These are phyloP conservation scores for Hyposmocoma kahamanoa DNA, from an alignment of 1,140 invertebrate genomes.

Conservation along the genomic window DNA sequence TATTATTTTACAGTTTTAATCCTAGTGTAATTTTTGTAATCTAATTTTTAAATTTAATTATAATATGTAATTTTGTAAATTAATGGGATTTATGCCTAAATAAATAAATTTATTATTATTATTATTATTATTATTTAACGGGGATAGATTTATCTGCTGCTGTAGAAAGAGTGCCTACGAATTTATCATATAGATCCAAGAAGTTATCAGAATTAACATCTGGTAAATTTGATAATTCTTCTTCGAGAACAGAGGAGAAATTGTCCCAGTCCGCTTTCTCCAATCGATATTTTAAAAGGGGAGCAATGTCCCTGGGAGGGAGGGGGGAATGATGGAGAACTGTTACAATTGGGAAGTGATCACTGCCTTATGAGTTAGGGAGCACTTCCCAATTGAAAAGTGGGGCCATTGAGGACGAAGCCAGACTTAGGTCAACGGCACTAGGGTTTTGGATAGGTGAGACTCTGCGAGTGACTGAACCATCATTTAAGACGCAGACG, in stretches of 20 bases:
- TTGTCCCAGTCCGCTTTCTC: not conserved
- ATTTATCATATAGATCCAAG: not conserved
- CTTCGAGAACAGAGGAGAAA: not conserved
- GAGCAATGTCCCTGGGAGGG: not conserved
- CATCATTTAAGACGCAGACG: constrained; percentile 12
- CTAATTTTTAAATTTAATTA: too few species aligned
- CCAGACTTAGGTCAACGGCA: not conserved
- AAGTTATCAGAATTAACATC: not conserved
- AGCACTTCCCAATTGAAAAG: not conserved
- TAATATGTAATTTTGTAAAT: too few species aligned
- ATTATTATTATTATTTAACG: too few species aligned
- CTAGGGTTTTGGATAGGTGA: not conserved
- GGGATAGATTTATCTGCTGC: not conserved
- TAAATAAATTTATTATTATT: too few species aligned
- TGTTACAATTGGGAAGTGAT: not conserved
- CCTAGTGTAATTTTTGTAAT: too few species aligned
- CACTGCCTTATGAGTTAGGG: not conserved
- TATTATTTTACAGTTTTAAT: too few species aligned
- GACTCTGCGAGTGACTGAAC: constrained; percentile 7
- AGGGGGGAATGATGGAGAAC: not conserved
- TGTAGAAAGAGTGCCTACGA: not conserved
- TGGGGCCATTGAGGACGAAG: not conserved
- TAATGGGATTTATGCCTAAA: too few species aligned
- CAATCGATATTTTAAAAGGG: not conserved
- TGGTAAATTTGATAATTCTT: not conserved